Conservation (phyloP, 2,797 vertebrate genomes). For the Lycodopsis pacificus region DNA sequence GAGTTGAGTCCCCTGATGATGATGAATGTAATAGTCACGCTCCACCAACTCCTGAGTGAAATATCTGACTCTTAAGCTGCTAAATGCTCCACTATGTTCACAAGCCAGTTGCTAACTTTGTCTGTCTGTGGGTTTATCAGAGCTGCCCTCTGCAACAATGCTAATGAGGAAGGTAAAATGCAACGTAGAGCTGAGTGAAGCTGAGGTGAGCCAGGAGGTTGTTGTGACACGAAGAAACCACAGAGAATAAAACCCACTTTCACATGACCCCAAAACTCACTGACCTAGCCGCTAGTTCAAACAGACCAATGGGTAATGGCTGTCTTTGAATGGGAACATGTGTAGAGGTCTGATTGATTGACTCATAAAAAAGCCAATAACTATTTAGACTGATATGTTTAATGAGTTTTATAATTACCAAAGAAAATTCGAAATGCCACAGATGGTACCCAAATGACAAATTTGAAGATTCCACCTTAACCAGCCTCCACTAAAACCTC, state of each 20-base stretch:
- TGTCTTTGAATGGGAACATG: background rate
- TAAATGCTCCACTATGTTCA: background rate
- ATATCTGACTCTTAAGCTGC: background rate
- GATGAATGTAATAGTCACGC: background rate
- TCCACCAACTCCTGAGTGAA: constrained; percentile 4
- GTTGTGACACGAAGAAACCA: background rate
- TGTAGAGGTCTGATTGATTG: background rate
- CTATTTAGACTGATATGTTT: no score
- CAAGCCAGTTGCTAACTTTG: background rate
- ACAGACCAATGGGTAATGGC: background rate
- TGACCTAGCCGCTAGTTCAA: background rate
- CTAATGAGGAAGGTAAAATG: background rate
- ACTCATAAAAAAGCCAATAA: no score
- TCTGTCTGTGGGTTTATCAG: background rate
- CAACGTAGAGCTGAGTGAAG: no score
- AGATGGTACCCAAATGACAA: no score
- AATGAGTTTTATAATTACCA: no score
- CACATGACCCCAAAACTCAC: background rate
- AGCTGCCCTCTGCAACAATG: background rate
- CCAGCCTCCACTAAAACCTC: background rate
- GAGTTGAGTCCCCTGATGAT: background rate
- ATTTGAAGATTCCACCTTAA: background rate
- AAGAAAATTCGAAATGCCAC: background rate
- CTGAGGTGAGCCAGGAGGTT: background rate
- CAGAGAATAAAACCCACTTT: background rate